Evolutionary conservation across 2,888 invertebrate genomes (phyloP).

Genomic region (Lymantria monacha): DNA sequence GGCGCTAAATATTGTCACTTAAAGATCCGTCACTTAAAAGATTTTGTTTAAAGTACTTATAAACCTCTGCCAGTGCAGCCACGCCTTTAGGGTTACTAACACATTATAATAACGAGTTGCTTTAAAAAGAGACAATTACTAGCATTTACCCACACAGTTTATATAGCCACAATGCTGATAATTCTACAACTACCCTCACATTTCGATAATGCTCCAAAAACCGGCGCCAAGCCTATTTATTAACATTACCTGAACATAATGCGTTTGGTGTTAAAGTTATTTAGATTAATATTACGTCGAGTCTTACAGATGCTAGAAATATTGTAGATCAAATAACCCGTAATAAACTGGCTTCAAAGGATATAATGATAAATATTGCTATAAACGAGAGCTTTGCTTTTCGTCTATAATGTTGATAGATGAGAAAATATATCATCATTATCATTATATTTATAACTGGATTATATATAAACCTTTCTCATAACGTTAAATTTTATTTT

Average conservation of each 20-base stretch:
- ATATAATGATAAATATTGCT: too few relatives aligned
- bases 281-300: constrained; percentile 1
- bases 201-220: constrained; percentile 15
- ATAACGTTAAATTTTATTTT: too few relatives aligned
- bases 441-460: too few relatives aligned
- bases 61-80: constrained; percentile 17
- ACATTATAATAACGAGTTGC: constrained; percentile 30
- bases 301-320: too few relatives aligned
- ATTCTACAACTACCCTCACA: constrained; percentile 11
- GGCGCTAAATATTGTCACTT: too few relatives aligned
- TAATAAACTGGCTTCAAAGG: too few relatives aligned
- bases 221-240: constrained; percentile 4
- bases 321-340: too few relatives aligned
- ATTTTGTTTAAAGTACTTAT: too few relatives aligned
- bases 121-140: constrained; percentile 36
- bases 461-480: too few relatives aligned
- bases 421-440: background rate
- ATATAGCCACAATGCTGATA: constrained; percentile 29
- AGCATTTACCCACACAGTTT: constrained; percentile 15
- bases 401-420: background rate
- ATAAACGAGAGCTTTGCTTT: background rate
- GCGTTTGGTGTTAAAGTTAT: background rate
- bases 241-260: constrained; percentile 4
- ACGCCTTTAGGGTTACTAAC: constrained; percentile 21
- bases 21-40: too few relatives aligned